Percentiles rank a stretch among this genome's conserved stretches.
These are phyloP conservation scores for Gallinago jamesoni DNA, from an alignment of 2,113 vertebrate species.

Conservation along the genomic window DNA sequence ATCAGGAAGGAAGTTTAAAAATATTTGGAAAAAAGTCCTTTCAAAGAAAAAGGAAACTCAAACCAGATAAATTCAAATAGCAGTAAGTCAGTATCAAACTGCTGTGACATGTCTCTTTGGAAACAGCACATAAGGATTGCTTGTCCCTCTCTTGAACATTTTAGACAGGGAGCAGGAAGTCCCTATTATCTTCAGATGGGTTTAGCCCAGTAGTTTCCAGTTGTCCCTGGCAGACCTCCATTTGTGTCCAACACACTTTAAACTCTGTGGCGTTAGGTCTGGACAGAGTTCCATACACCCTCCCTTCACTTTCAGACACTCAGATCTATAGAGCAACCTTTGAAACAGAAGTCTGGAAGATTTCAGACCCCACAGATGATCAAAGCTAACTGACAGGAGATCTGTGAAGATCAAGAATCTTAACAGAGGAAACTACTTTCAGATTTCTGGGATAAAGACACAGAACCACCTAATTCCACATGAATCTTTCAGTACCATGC, in stretches of 20 bases:
- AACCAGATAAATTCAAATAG: constrained; percentile 4
- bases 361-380: not conserved
- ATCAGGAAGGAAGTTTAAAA: constrained; percentile 63
- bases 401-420: not conserved
- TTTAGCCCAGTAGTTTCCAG: not conserved
- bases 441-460: not conserved
- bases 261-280: not conserved
- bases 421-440: not conserved
- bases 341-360: not conserved
- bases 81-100: not conserved
- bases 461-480: not conserved
- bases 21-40: constrained; percentile 18
- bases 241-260: not conserved
- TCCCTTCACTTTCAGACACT: not conserved
- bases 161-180: not conserved
- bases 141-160: not conserved
- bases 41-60: constrained; percentile 53
- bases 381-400: not conserved
- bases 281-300: not conserved
- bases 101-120: not conserved
- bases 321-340: not conserved
- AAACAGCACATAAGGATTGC: not conserved
- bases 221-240: not conserved
- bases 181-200: not conserved
- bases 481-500: not conserved